These are phyloP conservation scores for Carollia perspicillata DNA, from an alignment of 2,113 vertebrate genomes.

Conservation along the genomic window DNA sequence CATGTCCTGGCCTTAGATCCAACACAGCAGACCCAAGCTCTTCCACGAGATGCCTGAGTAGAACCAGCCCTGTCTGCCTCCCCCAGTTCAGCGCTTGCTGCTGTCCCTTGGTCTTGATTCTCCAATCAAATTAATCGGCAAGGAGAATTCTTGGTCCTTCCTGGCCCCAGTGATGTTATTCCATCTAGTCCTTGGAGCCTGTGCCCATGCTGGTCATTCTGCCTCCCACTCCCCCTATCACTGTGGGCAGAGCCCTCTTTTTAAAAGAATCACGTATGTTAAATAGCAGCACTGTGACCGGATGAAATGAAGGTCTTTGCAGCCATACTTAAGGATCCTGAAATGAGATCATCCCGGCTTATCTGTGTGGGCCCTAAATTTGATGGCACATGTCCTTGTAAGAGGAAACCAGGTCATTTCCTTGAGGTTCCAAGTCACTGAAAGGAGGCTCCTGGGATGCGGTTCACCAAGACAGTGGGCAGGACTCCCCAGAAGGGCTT, in stretches of 20 bases:
- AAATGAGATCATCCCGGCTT: neutral
- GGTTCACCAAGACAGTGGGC: neutral
- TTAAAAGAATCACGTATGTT: neutral
- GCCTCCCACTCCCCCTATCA: neutral
- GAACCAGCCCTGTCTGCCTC: neutral
- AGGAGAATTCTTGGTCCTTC: neutral
- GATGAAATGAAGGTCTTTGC: neutral
- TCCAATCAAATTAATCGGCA: neutral
- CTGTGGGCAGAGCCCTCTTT: neutral
- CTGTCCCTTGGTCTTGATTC: neutral
- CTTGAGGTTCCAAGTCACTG: neutral
- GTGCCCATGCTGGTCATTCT: neutral
- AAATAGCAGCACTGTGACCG: neutral
- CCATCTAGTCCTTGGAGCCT: neutral
- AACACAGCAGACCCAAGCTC: neutral
- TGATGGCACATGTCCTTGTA: neutral
- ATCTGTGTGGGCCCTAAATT: neutral
- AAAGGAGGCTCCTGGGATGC: neutral
- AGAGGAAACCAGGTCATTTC: neutral
- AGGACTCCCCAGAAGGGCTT: neutral
- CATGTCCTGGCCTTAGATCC: neutral
- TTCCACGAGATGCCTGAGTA: neutral
- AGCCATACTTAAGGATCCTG: neutral
- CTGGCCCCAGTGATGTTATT: neutral
- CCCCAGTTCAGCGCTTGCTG: neutral